Evolutionary conservation across 2,797 vertebrate species (phyloP), one percentile per base, ranked within the genome.

Genomic region (Anolis apletophallus): DNA sequence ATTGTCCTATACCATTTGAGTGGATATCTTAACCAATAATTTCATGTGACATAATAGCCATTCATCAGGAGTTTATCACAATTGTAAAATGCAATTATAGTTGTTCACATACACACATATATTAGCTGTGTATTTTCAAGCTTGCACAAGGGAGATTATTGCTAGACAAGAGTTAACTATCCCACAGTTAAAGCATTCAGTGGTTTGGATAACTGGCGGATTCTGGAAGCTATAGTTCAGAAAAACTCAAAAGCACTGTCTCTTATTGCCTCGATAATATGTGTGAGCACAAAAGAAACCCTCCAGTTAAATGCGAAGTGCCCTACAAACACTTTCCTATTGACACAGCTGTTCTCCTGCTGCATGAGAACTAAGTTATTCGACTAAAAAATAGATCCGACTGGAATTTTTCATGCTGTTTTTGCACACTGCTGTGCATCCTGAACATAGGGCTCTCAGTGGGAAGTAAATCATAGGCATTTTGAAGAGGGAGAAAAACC

Each of bases 261-360:
- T 72, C 69, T 40, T 36, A 21, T 2, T 73, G 19, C 46, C 71
- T 78, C 36, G 32, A 64, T 52, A 52, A 64, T 29, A 61, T n/a
- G 7, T 40, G 67, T 11, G 12, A 50, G 21, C n/a, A n/a, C 61
- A 34, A 72, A 83, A 73, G 75, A 71, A 71, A 88, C 59, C 1
- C 67, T 71, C 36, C 7, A 69, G 79, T 79, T 1, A 81, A 50
- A 57, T 61, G 16, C 3, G 34, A 23, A 52, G 19, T 29, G 34
- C 50, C 77, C 32, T 80, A 40, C 80, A 84, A 34, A 6, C 32
- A 29, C 2, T 32, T 50, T 79, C 88, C 91, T 96, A 92, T 95
- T 94, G 94, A 90, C 81, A 94, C 93, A 95, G 90, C 90, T 95
- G 93, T 52, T 83, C 85, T 54, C 74, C 87, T 88, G 86, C 82